Percentiles rank a stretch among this genome's conserved stretches.
Conservation (phyloP, 2,797 vertebrate genomes). For the Adelosebastes latens region DNA sequence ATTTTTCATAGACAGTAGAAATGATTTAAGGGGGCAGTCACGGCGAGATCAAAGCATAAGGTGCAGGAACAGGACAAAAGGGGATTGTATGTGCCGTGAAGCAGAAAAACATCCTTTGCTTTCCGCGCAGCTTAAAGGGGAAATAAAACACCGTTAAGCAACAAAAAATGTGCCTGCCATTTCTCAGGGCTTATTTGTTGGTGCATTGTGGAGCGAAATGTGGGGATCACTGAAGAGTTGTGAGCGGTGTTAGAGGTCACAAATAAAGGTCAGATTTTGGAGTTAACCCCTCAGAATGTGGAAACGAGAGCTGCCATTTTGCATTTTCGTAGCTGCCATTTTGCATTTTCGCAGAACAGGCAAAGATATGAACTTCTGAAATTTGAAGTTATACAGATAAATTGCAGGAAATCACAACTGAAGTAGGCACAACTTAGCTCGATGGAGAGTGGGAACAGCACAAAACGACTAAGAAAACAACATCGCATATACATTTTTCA, state of each 20-base stretch:
- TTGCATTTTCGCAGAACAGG: neutral
- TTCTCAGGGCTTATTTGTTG: neutral
- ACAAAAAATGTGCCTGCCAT: neutral
- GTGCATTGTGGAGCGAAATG: neutral
- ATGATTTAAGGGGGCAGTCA: slow-evolving; percentile 49
- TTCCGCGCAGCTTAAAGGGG: slow-evolving; percentile 6
- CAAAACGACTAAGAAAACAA: neutral
- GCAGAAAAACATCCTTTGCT: slow-evolving; percentile 41
- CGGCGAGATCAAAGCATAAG: slow-evolving; percentile 36
- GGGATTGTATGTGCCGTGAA: slow-evolving; percentile 8
- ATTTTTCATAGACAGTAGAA: slow-evolving; percentile 58
- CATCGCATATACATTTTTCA: neutral
- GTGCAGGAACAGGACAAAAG: slow-evolving; percentile 33
- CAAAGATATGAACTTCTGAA: neutral
- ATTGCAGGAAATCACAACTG: neutral
- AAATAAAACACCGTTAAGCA: neutral
- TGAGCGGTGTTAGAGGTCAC: neutral
- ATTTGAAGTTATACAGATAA: neutral
- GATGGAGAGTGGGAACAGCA: neutral
- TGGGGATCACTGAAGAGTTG: neutral
- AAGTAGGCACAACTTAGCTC: neutral
- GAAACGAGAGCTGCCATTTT: neutral
- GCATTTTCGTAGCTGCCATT: neutral
- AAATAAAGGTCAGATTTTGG: neutral
- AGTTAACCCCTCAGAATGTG: neutral